These are phyloP conservation scores for Brachymystax lenok DNA, from an alignment of 2,797 vertebrate genomes.

Conservation along the genomic window DNA sequence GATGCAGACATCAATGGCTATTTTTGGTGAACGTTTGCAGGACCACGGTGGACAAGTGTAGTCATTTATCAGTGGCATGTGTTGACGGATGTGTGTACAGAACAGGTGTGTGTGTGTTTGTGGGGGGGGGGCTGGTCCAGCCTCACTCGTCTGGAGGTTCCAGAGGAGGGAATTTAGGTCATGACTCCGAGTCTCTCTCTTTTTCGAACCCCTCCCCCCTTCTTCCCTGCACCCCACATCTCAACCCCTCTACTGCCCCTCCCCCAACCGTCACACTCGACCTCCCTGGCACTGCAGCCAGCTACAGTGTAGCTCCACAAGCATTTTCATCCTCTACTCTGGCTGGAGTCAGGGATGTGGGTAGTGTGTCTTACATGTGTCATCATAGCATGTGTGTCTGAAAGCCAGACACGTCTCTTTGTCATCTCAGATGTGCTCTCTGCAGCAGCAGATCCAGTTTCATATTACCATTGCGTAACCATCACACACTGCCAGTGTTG, in stretches of 20 bases:
- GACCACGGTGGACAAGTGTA: too few species aligned
- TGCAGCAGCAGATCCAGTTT: slow-evolving; percentile 45
- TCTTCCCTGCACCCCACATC: slow-evolving; percentile 41
- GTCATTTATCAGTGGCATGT: too few species aligned
- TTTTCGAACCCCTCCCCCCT: slow-evolving; percentile 29
- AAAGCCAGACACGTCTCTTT: not conserved
- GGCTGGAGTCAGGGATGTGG: not conserved
- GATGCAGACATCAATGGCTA: not conserved
- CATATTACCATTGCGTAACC: slow-evolving; percentile 42
- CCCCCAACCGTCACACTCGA: slow-evolving; percentile 44
- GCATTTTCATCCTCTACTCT: slow-evolving; percentile 20
- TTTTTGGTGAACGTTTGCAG: too few species aligned
- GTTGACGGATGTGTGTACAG: too few species aligned
- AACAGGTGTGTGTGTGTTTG: too few species aligned
- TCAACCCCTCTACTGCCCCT: slow-evolving; percentile 52
- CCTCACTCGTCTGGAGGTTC: slow-evolving; percentile 5
- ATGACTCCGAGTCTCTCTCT: slow-evolving; percentile 51
- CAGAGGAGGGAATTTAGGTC: slow-evolving; percentile 72
- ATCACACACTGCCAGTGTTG: not conserved
- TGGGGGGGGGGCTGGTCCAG: too few species aligned
- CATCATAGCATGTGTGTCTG: not conserved
- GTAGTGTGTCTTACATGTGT: not conserved
- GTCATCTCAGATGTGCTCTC: slow-evolving; percentile 24
- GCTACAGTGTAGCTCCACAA: slow-evolving; percentile 43
- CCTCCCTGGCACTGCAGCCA: slow-evolving; percentile 10